Conservation (phyloP, 2,888 invertebrate genomes). For the Pollenia amentaria region DNA sequence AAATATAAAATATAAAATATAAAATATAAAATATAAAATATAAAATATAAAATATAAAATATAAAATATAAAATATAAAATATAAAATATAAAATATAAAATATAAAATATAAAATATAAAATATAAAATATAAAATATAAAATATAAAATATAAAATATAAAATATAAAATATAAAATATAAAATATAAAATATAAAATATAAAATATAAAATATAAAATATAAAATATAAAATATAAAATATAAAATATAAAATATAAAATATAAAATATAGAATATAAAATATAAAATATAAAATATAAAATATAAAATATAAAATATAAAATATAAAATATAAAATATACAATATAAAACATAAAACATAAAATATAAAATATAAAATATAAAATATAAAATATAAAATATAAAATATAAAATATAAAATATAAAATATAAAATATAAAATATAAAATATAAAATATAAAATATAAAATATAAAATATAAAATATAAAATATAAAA, state of each 20-base stretch:
- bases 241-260: slow-evolving; percentile 3
- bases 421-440: slow-evolving; percentile 3
- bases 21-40: too few relatives aligned
- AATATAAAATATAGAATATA: slow-evolving; percentile 6
- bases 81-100: too few relatives aligned
- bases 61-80: too few relatives aligned
- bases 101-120: too few relatives aligned
- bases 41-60: too few relatives aligned
- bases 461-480: slow-evolving; percentile 3
- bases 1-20: too few relatives aligned
- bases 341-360: neutral
- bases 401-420: slow-evolving; percentile 6
- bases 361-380: slow-evolving; percentile 1
- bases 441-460: slow-evolving; percentile 3
- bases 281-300: slow-evolving; percentile 3
- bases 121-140: too few relatives aligned
- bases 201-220: neutral
- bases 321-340: slow-evolving; percentile 3
- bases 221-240: slow-evolving; percentile 3
- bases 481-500: slow-evolving; percentile 3
- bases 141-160: too few relatives aligned
- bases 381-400: slow-evolving; percentile 3
- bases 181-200: too few relatives aligned
- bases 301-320: slow-evolving; percentile 3
- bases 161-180: too few relatives aligned